Evolutionary conservation across 2,113 vertebrate genomes (phyloP).

Genomic region (Ramphastos sulfuratus): DNA sequence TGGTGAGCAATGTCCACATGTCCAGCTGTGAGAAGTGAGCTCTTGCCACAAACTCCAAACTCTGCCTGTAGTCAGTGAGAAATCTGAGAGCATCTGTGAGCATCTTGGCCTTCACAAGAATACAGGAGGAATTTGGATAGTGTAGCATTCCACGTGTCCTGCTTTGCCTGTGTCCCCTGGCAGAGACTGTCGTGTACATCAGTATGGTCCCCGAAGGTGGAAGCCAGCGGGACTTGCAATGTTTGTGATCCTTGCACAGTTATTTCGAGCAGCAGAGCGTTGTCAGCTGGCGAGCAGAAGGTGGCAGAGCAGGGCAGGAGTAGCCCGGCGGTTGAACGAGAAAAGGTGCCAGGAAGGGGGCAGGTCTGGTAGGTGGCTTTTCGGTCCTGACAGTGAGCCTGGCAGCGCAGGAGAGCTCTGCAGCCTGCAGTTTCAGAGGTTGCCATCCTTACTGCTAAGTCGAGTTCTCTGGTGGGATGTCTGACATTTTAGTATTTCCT

Average conservation of each 20-base stretch:
- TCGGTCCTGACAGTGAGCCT: fast-evolving
- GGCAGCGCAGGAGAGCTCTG: neutral
- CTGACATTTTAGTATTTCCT: neutral
- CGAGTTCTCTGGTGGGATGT: neutral
- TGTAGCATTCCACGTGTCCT: fast-evolving
- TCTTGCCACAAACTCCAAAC: neutral
- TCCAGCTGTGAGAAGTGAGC: neutral
- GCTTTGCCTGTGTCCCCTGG: neutral
- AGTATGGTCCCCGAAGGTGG: neutral
- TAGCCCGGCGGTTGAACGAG: fast-evolving
- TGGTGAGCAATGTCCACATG: neutral
- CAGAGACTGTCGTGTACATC: fast-evolving
- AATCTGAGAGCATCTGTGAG: neutral
- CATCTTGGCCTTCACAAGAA: neutral
- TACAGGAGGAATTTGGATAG: neutral
- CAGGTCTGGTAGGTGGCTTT: neutral
- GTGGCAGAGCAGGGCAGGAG: neutral
- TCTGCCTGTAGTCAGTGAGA: neutral
- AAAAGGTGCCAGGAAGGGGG: neutral
- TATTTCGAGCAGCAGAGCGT: neutral
- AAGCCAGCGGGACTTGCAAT: fast-evolving
- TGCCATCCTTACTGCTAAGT: too few species aligned
- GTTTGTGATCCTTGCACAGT: fast-evolving
- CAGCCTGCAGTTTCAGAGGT: fast-evolving
- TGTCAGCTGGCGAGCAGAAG: neutral